Base-by-base conservation (phyloP, 2,888 invertebrate species). In the Limenitis camilla region DNA sequence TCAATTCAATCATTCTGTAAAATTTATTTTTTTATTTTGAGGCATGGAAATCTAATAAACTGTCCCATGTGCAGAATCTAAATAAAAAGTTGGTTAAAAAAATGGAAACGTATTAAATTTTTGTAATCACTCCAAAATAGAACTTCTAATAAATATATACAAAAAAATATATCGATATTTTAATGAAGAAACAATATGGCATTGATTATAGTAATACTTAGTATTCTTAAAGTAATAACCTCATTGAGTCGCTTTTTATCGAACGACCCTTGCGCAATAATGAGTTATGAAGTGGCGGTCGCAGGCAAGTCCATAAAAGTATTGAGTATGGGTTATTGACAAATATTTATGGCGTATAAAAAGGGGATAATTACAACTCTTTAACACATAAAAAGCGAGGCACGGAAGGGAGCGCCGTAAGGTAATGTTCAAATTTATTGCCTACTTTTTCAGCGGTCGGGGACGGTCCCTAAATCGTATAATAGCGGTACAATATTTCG, bases 361-460 rank as follows among this genome's bases (percentile, higher is more conserved):
- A 76, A 84, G 81, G 79, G 81, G 78, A 84, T 86, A 87, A 87
- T 87, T 86, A 86, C 83, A 86, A 85, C 84, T 87, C 84, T 86
- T 86, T 86, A 78, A 77, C 78, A 76, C 80, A 80, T 85, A 86
- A 85, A 86, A 84, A 81, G 76, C 71, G 66, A 59, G 67, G 66
- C 65, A 63, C 70, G 72, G 77, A 84, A 83, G 84, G 86, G 83
- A 82, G 84, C 74, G 77, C 49, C 77, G 76, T 40, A 44, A 57
- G 56, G 54, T 57, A 57, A 54, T 57, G 54, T 80, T 73, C 78
- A 84, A 80, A 78, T 78, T 80, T 81, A 84, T 84, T 76, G 75
- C 78, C 72, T 63, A 71, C 71, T 71, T 74, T 80, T 82, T 76
- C 72, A 71, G 67, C 72, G 73, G 73, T 64, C 74, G 74, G 74